Conservation (phyloP, 2,888 invertebrate genomes). For the Anthrax anthrax region DNA sequence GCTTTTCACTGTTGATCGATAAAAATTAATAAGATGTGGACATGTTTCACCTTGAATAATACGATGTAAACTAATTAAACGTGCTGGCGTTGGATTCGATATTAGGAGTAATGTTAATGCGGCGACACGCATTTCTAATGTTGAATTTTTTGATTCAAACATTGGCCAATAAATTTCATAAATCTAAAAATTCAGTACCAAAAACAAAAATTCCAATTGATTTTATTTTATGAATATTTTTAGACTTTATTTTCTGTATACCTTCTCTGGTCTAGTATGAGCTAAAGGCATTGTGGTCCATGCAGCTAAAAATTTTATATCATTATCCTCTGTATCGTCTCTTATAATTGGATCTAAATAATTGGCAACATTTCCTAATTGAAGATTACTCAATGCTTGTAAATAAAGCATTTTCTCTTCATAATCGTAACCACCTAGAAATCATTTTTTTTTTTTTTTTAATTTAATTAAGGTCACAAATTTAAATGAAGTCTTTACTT, state of each 20-base stretch:
- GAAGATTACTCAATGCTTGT: slow-evolving; percentile 53
- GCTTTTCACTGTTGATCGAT: slow-evolving; percentile 54
- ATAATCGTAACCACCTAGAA: slow-evolving; percentile 47
- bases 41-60: slow-evolving; percentile 47
- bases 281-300: slow-evolving; percentile 44
- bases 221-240: not conserved
- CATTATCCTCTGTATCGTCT: slow-evolving; percentile 37
- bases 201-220: not conserved
- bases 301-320: slow-evolving; percentile 48
- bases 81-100: slow-evolving; percentile 48
- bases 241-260: slow-evolving; percentile 13
- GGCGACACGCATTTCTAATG: slow-evolving; percentile 50
- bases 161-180: slow-evolving; percentile 52
- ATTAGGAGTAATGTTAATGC: slow-evolving; percentile 49
- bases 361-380: slow-evolving; percentile 40
- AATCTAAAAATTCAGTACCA: slow-evolving; percentile 33
- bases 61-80: slow-evolving; percentile 53
- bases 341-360: slow-evolving; percentile 40
- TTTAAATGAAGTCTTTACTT: no score
- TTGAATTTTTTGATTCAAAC: slow-evolving; percentile 48
- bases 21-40: slow-evolving; percentile 52
- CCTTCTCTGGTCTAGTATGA: slow-evolving; percentile 37
- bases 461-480: not conserved
- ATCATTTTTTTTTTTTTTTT: no score
- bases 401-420: slow-evolving; percentile 55